These are phyloP conservation scores for Thunnus albacares DNA, from an alignment of 2,797 vertebrate genomes.

Conservation along the genomic window DNA sequence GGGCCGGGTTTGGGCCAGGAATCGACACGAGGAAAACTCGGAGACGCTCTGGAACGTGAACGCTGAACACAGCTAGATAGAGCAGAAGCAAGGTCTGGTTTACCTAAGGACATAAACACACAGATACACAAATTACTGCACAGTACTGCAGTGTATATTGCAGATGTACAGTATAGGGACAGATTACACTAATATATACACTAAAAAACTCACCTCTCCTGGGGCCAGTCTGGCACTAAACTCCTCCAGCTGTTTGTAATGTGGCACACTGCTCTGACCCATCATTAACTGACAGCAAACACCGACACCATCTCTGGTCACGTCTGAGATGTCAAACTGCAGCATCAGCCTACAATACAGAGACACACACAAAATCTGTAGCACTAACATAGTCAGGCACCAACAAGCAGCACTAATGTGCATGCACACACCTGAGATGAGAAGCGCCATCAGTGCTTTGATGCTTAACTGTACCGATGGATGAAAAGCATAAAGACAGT, in stretches of 20 bases:
- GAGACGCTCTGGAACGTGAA: slow-evolving; percentile 93
- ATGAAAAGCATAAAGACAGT: neutral
- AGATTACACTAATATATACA: neutral
- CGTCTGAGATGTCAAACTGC: slow-evolving; percentile 94
- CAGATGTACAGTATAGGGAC: neutral
- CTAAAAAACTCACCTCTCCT: slow-evolving; percentile 87
- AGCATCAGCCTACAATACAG: slow-evolving; percentile 86
- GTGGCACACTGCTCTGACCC: slow-evolving; percentile 97
- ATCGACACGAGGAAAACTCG: slow-evolving; percentile 94
- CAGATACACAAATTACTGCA: neutral
- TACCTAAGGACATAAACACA: slow-evolving; percentile 66
- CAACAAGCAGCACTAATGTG: neutral
- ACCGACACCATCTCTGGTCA: slow-evolving; percentile 91
- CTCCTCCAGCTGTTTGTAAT: slow-evolving; percentile 94
- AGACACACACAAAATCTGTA: slow-evolving; percentile 6
- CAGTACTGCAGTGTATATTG: neutral
- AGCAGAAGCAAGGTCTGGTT: slow-evolving; percentile 95
- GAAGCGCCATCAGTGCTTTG: neutral
- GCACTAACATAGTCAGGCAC: neutral
- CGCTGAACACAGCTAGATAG: slow-evolving; percentile 95
- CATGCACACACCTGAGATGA: neutral
- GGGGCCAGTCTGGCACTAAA: slow-evolving; percentile 96
- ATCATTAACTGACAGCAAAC: slow-evolving; percentile 96
- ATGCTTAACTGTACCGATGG: slow-evolving; percentile 1
- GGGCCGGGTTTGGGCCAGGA: slow-evolving; percentile 91